These are phyloP conservation scores for Octodon degus DNA, from an alignment of 2,113 vertebrate species.

Conservation along the genomic window DNA sequence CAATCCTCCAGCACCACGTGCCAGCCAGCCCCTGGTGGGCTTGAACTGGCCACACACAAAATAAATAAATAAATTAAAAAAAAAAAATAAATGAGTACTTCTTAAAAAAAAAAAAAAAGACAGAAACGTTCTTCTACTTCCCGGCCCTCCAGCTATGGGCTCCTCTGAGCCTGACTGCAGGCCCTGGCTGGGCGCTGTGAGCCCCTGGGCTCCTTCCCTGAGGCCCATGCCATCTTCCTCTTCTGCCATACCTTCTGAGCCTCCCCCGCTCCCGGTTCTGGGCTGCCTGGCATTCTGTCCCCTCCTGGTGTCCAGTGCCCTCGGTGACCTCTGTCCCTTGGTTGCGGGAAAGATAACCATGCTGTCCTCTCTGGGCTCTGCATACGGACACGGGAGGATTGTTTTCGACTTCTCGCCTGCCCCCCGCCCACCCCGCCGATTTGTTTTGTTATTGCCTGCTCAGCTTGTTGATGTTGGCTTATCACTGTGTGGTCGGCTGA, in stretches of 20 bases:
- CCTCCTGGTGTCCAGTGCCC: accelerated
- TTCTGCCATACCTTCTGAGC: not conserved
- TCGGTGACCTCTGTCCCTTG: not conserved
- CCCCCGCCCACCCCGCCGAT: not conserved
- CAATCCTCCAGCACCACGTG: too few species aligned
- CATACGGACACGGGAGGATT: not conserved
- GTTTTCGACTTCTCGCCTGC: not conserved
- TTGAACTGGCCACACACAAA: too few species aligned
- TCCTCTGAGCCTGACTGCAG: not conserved
- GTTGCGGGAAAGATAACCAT: accelerated
- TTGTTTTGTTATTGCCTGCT: not conserved
- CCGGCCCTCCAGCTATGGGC: not conserved
- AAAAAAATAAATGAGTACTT: too few species aligned
- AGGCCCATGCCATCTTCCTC: not conserved
- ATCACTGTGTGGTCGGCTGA: not conserved
- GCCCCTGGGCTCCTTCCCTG: not conserved
- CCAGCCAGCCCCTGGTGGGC: too few species aligned
- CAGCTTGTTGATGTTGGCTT: not conserved
- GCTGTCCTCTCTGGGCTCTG: not conserved
- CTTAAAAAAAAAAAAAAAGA: too few species aligned
- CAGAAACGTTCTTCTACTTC: too few species aligned
- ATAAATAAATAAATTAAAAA: too few species aligned
- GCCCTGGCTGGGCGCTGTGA: not conserved
- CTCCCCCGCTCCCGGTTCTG: not conserved
- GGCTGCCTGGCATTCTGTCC: too few species aligned